These are phyloP conservation scores for Rhinatrema bivittatum DNA, from an alignment of 2,797 vertebrate species.

Conservation along the genomic window DNA sequence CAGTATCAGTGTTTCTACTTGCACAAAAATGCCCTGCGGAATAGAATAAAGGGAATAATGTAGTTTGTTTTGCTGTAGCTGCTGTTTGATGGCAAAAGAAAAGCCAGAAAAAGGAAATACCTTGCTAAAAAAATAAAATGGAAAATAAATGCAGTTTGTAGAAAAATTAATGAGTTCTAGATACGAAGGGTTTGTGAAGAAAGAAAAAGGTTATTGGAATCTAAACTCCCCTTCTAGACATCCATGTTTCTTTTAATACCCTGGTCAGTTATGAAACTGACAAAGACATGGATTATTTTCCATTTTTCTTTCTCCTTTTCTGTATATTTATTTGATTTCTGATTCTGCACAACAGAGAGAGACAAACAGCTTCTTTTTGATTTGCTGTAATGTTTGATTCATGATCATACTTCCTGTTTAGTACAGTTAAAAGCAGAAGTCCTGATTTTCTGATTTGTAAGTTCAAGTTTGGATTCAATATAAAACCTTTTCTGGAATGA, in stretches of 20 bases:
- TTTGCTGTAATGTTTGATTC: conserved; percentile 27
- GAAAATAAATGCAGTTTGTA: conserved; percentile 11
- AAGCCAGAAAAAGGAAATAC: conserved; percentile 26
- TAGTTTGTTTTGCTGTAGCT: conserved; percentile 32
- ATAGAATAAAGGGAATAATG: conserved; percentile 39
- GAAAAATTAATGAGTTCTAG: conserved; percentile 21
- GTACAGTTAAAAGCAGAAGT: too few relatives aligned
- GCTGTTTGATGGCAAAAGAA: conserved; percentile 2
- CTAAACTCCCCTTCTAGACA: conserved; percentile 12
- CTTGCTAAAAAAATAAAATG: conserved; percentile 17
- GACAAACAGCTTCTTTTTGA: conserved; percentile 28
- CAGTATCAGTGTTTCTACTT: conserved; percentile 34
- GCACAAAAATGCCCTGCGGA: conserved; percentile 23
- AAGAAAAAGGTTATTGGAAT: neutral
- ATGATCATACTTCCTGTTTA: too few relatives aligned
- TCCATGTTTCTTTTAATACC: conserved; percentile 9
- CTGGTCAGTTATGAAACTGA: conserved; percentile 29
- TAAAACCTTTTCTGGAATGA: too few relatives aligned
- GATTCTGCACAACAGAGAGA: conserved; percentile 21
- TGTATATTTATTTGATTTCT: conserved; percentile 34
- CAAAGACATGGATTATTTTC: conserved; percentile 16
- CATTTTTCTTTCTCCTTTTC: neutral
- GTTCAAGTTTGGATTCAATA: too few relatives aligned
- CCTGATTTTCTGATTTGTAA: too few relatives aligned
- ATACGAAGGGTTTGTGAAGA: neutral